phyloP scores from a whole-genome alignment of 2,888 invertebrate genomes.

The Tinea semifulvella region DNA sequence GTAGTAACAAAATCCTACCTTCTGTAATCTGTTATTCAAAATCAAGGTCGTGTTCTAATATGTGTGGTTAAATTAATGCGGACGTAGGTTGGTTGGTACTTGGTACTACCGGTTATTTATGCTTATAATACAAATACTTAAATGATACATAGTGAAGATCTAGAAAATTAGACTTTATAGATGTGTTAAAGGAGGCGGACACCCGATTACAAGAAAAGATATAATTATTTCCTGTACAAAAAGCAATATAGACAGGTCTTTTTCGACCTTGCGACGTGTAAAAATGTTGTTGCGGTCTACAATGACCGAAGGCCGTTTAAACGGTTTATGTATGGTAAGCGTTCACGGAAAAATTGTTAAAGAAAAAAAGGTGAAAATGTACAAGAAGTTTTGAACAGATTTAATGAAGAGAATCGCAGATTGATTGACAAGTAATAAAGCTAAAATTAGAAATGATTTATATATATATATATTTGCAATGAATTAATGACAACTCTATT shows the following conservation, averaged over 20 bases:
- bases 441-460: too few relatives aligned
- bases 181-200: not conserved
- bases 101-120: too few relatives aligned
- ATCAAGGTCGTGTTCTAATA: too few relatives aligned
- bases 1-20: too few relatives aligned
- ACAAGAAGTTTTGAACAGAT: conserved; percentile 14
- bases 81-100: too few relatives aligned
- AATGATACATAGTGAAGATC: not conserved
- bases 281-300: conserved; percentile 19
- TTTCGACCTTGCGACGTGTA: conserved; percentile 17
- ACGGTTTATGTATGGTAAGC: conserved; percentile 16
- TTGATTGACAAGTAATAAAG: too few relatives aligned
- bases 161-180: not conserved
- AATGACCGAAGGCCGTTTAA: conserved; percentile 17
- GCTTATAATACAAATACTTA: too few relatives aligned
- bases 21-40: too few relatives aligned
- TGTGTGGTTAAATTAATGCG: too few relatives aligned
- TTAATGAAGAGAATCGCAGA: too few relatives aligned
- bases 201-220: conserved; percentile 14
- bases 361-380: conserved; percentile 17
- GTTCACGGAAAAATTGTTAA: conserved; percentile 16
- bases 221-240: conserved; percentile 16
- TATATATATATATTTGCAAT: too few relatives aligned
- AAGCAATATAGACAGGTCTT: conserved; percentile 18
- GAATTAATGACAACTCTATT: too few relatives aligned